Evolutionary conservation across 2,888 invertebrate species (phyloP), one percentile per base, ranked within the genome.

Genomic region (Cactoblastis cactorum): DNA sequence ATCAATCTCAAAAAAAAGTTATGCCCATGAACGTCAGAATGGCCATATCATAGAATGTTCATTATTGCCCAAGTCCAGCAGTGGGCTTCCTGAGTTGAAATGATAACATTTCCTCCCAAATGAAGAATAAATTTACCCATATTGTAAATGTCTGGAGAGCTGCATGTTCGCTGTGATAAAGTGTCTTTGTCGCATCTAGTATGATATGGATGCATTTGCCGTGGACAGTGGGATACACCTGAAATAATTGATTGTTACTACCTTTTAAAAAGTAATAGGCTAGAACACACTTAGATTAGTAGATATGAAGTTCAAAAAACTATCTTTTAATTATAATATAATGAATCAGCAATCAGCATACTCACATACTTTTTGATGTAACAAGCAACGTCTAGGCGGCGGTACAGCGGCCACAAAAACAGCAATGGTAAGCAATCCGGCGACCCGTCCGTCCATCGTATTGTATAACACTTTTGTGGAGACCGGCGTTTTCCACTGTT

Each of bases 201-300:
- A 59, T 85, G 79, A 51, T 85, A 85, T 0, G 83, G 60, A 41
- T 82, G 78, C 83, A 83, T 84, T 14, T 60, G 49, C 0, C 62
- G 62, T 0, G 85, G 85, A 33, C 85, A 85, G 32, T 65, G 59
- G 1, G 50, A 19, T 1, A 83, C 73, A 62, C 85, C 84, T 84
- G 75, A 15, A 73, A 71, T 33, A 49, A 41, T n/a, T n/a, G n/a
- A n/a, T n/a, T n/a, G n/a, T n/a, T n/a, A n/a, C n/a, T n/a, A n/a
- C n/a, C n/a, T n/a, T n/a, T n/a, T n/a, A n/a, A n/a, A n/a, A n/a
- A n/a, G n/a, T n/a, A n/a, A n/a, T n/a, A n/a, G n/a, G n/a, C n/a
- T n/a, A n/a, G n/a, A n/a, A n/a, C n/a, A n/a, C n/a, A n/a, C n/a
- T n/a, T n/a, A n/a, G n/a, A n/a, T n/a, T n/a, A n/a, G n/a, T n/a